These are phyloP conservation scores for Akabosia matsudoensis DNA, from an alignment of 1,140 invertebrate genomes.

Conservation along the genomic window DNA sequence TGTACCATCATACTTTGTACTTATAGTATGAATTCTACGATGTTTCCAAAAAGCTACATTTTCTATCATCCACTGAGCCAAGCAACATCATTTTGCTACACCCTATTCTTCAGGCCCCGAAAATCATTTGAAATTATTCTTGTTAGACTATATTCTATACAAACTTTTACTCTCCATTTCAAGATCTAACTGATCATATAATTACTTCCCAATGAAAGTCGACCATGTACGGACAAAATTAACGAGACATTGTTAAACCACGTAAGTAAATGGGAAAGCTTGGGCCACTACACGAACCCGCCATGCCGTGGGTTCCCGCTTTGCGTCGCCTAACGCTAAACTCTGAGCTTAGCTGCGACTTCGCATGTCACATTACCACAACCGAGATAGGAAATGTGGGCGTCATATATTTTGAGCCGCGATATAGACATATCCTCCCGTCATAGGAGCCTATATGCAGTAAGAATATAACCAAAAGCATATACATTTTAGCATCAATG, in stretches of 20 bases:
- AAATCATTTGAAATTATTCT: neutral
- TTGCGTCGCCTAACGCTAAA: constrained; percentile 25
- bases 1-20: too few relatives aligned
- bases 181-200: neutral
- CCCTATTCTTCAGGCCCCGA: neutral
- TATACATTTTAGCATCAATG: neutral
- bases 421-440: neutral
- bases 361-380: neutral
- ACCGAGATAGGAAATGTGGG: neutral
- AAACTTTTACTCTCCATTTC: neutral
- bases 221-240: neutral
- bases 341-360: constrained; percentile 15
- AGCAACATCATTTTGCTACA: too few relatives aligned
- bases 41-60: too few relatives aligned
- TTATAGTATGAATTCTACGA: too few relatives aligned
- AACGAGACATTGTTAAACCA: neutral
- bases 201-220: neutral
- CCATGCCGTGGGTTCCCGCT: constrained; percentile 33
- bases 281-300: constrained; percentile 34
- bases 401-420: constrained; percentile 12
- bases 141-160: neutral
- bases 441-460: neutral
- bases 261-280: constrained; percentile 26
- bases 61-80: too few relatives aligned
- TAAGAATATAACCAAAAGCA: neutral